phyloP scores from a whole-genome alignment of 2,113 vertebrate species.

The Corythornis cristatus region DNA sequence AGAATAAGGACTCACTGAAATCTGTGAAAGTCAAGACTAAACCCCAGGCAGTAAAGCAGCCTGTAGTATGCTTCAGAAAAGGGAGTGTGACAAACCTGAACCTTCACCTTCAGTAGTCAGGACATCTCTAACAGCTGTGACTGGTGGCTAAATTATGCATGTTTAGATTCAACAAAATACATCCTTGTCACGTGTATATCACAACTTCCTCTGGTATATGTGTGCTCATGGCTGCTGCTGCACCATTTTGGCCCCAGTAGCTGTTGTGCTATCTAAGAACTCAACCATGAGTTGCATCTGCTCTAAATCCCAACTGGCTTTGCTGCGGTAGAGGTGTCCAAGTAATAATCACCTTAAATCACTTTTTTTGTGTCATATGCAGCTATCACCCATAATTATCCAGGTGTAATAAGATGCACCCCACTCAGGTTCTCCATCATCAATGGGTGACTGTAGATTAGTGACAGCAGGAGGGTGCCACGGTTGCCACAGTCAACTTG shows the following conservation, averaged over 20 bases:
- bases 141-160: background rate
- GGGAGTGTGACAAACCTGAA: background rate
- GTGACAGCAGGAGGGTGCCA: rapidly evolving
- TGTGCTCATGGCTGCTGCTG: background rate
- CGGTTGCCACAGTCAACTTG: background rate
- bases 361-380: background rate
- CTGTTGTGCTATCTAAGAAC: background rate
- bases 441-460: background rate
- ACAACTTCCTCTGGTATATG: background rate
- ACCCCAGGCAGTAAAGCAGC: background rate
- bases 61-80: background rate
- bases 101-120: background rate
- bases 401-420: background rate
- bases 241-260: background rate
- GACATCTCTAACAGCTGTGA: background rate
- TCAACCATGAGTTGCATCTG: background rate
- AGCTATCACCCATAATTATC: background rate
- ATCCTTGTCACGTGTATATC: background rate
- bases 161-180: background rate
- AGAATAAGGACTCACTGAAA: background rate
- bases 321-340: background rate
- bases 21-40: background rate
- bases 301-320: background rate
- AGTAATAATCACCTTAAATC: background rate
- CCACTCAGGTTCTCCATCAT: background rate